Base-by-base conservation (phyloP, 2,797 vertebrate genomes). In the Xenentodon cancila region DNA sequence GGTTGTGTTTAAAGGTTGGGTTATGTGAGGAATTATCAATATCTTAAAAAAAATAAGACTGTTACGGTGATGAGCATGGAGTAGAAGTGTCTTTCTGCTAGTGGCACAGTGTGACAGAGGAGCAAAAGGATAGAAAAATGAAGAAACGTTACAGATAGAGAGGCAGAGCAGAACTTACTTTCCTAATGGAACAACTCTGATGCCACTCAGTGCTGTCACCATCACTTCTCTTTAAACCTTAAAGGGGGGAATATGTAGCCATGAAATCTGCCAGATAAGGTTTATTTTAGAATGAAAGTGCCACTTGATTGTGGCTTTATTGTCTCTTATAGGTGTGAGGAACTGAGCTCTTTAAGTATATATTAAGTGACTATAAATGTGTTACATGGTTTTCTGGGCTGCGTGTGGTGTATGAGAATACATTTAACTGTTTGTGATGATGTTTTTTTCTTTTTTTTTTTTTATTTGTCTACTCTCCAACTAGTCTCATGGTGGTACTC, bases 1-100 rank as follows among this genome's bases (percentile, higher is more conserved):
- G 77, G 83, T 74, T 59, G 42, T 81, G 73, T 90, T 84, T 84
- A 68, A 69, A 71, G 71, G 60, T 53, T 86, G 48, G 56, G 30
- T 55, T 60, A 71, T 32, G 59, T 59, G 9, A 50, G 54, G 48
- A 74, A 78, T 62, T 66, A 59, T 63, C 60, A 81, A 75, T 71
- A 63, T 43, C 48, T 44, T 71, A 65, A 71, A 7, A 71, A 7
- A 32, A 54, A 72, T 76, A 72, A 55, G 42, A 32, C 17, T 4
- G 27, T 60, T 53, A 65, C 53, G 34, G 30, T 18, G 27, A 61
- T 60, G n/a, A 53, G 42, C 65, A 69, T 19, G 55, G 8, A 51
- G 40, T 30, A 32, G 32, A 22, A 22, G 53, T n/a, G 21, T 59
- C 9, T 61, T 53, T 59, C 25, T 30, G 48, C 37, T 47, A 1